Base-by-base conservation (phyloP, 2,888 invertebrate species). In the Perizoma flavofasciatum region DNA sequence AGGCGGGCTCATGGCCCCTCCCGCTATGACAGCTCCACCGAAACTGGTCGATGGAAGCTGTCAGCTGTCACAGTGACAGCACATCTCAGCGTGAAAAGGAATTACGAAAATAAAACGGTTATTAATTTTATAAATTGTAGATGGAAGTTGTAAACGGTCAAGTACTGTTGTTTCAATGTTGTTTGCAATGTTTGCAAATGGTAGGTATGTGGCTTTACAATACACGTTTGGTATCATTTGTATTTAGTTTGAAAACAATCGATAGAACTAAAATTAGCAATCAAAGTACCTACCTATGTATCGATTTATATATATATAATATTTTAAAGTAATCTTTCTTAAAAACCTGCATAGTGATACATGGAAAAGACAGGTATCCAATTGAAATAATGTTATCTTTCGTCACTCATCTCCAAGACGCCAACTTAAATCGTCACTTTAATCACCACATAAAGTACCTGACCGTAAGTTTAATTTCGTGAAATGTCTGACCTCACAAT, bases 11-110 rank as follows among this genome's bases (percentile, higher is more conserved):
- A 47, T 22, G n/a, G 6, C 33, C 37, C 32, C 43, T 11, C 53
- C 32, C 52, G 56, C 53, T 58, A 11, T 48, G 66, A 63, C 45
- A 56, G 49, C 47, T 55, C 48, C 49, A 40, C 39, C 32, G 44
- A 41, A 58, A 49, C 60, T 78, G 75, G 80, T 41, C 55, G 61
- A 61, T 71, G 72, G 69, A 61, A 72, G 73, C 78, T 82, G 81
- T 82, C 80, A 72, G 72, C 77, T 81, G 79, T 82, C 79, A 81
- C 60, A 70, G 67, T 83, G 83, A 83, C 83, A 82, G 73, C 73
- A 74, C 70, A 73, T 74, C 78, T 66, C 78, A 77, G 76, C 77
- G 72, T 74, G 71, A 74, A 72, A 74, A 75, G 73, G 72, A 72
- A 22, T 2, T 61, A 59, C 58, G 64, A 60, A 71, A 70, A 66